Conservation (phyloP, 2,888 invertebrate genomes). For the Neoscelio sp. region DNA sequence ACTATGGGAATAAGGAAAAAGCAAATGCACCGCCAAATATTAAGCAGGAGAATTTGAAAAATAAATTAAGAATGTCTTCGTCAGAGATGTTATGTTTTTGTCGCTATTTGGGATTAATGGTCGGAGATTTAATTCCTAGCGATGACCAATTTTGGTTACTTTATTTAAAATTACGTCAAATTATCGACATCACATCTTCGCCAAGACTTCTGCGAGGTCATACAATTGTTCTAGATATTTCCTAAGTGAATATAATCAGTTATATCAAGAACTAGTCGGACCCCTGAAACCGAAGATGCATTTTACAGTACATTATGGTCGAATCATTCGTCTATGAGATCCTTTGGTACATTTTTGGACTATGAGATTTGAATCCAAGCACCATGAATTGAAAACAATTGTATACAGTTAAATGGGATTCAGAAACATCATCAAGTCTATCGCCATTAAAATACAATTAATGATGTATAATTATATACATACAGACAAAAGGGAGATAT, state of each 20-base stretch:
- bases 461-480: slow-evolving; percentile 5
- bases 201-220: slow-evolving; percentile 23
- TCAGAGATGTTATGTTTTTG: slow-evolving; percentile 13
- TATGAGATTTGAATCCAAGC: slow-evolving; percentile 41
- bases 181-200: slow-evolving; percentile 22
- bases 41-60: slow-evolving; percentile 1
- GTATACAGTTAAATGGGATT: slow-evolving; percentile 3
- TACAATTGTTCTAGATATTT: slow-evolving; percentile 8
- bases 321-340: slow-evolving; percentile 20
- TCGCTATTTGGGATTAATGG: slow-evolving; percentile 32
- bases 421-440: slow-evolving; percentile 13
- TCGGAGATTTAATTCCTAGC: slow-evolving; percentile 21
- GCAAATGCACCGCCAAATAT: slow-evolving; percentile 5
- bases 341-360: slow-evolving; percentile 20
- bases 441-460: slow-evolving; percentile 20
- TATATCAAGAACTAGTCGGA: slow-evolving; percentile 30
- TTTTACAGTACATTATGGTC: slow-evolving; percentile 26
- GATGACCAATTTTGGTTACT: slow-evolving; percentile 29
- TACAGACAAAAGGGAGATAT: not conserved
- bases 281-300: slow-evolving; percentile 47
- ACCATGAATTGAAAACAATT: slow-evolving; percentile 31
- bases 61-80: not conserved
- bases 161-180: slow-evolving; percentile 36
- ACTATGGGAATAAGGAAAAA: not conserved
- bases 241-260: slow-evolving; percentile 26